Evolutionary conservation across 2,888 invertebrate species (phyloP).

Genomic region (Dascillus cervinus): DNA sequence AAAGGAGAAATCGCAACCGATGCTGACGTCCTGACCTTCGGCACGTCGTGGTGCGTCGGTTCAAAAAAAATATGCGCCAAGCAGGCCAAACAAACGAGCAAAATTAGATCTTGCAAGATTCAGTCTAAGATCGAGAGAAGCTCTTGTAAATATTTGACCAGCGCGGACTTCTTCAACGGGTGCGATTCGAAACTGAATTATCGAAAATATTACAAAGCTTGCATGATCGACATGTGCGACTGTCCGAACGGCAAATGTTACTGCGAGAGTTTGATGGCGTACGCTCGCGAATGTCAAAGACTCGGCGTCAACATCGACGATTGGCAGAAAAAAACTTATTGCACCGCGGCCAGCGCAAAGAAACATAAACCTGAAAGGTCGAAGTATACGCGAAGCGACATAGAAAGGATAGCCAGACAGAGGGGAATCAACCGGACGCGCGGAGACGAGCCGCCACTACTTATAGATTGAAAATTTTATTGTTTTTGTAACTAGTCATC

Average conservation of each 20-base stretch:
- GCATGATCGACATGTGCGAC: conserved; percentile 78
- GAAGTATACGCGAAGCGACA: conserved; percentile 16
- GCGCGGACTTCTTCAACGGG: conserved; percentile 56
- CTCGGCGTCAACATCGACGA: conserved; percentile 62
- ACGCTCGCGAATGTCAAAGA: conserved; percentile 78
- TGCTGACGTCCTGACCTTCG: conserved; percentile 60
- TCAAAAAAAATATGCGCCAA: conserved; percentile 63
- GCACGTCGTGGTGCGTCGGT: conserved; percentile 86
- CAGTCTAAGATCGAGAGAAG: conserved; percentile 21
- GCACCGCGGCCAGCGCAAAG: conserved; percentile 8
- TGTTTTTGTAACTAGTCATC: conserved; percentile 32
- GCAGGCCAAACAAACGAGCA: conserved; percentile 42
- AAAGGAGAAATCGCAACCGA: conserved; percentile 62
- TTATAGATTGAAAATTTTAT: conserved; percentile 18
- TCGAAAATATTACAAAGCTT: conserved; percentile 77
- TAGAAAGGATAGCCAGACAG: conserved; percentile 14
- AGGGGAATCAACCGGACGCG: conserved; percentile 14
- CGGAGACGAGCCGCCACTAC: conserved; percentile 17
- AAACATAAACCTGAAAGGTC: conserved; percentile 9
- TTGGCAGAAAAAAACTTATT: conserved; percentile 52
- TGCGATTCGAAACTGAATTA: conserved; percentile 77
- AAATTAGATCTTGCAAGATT: conserved; percentile 41
- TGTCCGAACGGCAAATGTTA: conserved; percentile 76
- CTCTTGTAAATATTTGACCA: conserved; percentile 34
- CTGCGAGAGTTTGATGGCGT: conserved; percentile 85